These are phyloP conservation scores for Coreoperca whiteheadi DNA, from an alignment of 2,113 vertebrate species.

Conservation along the genomic window DNA sequence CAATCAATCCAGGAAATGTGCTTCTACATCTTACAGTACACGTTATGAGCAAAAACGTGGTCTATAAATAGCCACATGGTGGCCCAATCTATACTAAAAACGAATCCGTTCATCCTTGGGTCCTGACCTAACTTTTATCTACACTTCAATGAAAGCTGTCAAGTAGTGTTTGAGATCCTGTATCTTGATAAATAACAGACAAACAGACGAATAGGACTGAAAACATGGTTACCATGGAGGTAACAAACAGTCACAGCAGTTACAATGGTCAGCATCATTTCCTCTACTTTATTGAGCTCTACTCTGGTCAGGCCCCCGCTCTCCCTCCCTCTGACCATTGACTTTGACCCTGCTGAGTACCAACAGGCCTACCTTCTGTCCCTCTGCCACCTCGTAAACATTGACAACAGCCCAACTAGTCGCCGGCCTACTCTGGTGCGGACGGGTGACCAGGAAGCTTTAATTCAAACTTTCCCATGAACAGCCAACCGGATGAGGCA, in stretches of 20 bases:
- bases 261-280: slow-evolving; percentile 59
- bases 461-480: slow-evolving; percentile 77
- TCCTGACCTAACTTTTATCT: background rate
- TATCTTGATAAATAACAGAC: background rate
- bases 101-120: background rate
- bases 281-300: slow-evolving; percentile 57
- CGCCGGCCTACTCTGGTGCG: slow-evolving; percentile 38
- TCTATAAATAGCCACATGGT: background rate
- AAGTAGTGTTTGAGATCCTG: background rate
- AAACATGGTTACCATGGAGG: slow-evolving; percentile 20
- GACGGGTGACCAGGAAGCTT: slow-evolving; percentile 39
- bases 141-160: background rate
- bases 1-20: background rate
- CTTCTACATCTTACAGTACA: background rate
- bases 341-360: slow-evolving; percentile 58
- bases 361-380: slow-evolving; percentile 67
- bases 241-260: slow-evolving; percentile 43
- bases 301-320: slow-evolving; percentile 29
- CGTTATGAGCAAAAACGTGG: background rate
- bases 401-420: slow-evolving; percentile 77
- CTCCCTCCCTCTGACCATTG: slow-evolving; percentile 61
- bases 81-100: background rate
- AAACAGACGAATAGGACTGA: background rate
- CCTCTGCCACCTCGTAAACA: slow-evolving; percentile 76
- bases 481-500: slow-evolving; percentile 69